Evolutionary conservation across 2,888 invertebrate genomes (phyloP).

Genomic region (Lycaena phlaeas): DNA sequence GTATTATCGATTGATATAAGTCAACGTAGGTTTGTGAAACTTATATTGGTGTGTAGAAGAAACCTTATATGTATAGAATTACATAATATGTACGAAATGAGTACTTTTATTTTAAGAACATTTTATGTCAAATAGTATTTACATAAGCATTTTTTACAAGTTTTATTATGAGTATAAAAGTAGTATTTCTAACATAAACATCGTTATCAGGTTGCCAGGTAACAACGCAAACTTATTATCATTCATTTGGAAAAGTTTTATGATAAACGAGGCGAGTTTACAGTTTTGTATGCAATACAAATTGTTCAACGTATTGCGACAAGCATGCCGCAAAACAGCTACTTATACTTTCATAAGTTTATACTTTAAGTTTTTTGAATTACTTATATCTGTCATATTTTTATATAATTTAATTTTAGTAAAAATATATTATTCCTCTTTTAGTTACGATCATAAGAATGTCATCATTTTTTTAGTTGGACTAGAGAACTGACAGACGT

Average conservation of each 20-base stretch:
- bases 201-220: conserved; percentile 19
- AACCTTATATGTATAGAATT: too few relatives aligned
- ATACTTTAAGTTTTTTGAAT: not conserved
- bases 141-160: too few relatives aligned
- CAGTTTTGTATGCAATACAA: conserved; percentile 41
- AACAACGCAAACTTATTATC: conserved; percentile 47
- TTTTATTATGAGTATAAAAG: too few relatives aligned
- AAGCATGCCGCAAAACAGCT: not conserved
- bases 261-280: conserved; percentile 50
- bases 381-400: too few relatives aligned
- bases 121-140: too few relatives aligned
- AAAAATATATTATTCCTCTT: too few relatives aligned
- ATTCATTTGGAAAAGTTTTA: conserved; percentile 45
- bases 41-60: not conserved
- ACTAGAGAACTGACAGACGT: too few relatives aligned
- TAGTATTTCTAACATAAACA: conserved; percentile 10
- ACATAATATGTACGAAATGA: too few relatives aligned
- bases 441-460: too few relatives aligned
- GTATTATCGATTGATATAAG: not conserved
- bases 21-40: not conserved
- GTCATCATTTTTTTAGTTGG: too few relatives aligned
- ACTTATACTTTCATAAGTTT: not conserved
- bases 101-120: too few relatives aligned
- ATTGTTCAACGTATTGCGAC: conserved; percentile 34
- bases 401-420: too few relatives aligned